Percentiles rank a stretch among this genome's conserved stretches.
Conservation (phyloP, 35 echinoderm and acorn worm genomes). For the Diadema setosum region DNA sequence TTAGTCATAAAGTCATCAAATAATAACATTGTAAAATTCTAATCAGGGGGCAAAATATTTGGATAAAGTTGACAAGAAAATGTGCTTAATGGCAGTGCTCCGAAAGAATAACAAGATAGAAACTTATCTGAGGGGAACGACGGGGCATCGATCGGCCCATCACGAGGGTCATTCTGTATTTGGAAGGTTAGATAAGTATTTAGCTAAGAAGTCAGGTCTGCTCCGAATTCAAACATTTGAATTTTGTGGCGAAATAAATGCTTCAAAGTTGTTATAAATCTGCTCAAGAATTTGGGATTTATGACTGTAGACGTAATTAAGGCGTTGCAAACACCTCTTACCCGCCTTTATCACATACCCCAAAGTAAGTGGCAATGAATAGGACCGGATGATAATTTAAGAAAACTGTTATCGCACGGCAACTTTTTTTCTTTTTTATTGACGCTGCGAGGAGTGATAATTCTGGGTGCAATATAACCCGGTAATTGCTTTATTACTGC, state of each 20-base stretch:
- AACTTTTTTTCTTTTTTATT: background rate
- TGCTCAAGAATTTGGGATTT: background rate
- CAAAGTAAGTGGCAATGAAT: too few relatives aligned
- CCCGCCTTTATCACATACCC: background rate
- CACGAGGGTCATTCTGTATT: background rate
- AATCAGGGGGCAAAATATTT: background rate
- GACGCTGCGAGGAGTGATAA: background rate
- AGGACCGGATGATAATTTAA: background rate
- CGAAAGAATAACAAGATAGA: background rate
- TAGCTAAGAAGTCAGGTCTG: background rate
- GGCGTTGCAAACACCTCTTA: background rate
- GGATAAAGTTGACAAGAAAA: background rate
- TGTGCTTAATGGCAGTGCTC: background rate
- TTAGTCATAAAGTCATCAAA: background rate
- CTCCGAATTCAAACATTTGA: background rate
- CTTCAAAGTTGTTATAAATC: background rate
- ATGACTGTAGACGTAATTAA: background rate
- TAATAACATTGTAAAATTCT: background rate
- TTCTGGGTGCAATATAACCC: background rate
- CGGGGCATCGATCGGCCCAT: too few relatives aligned
- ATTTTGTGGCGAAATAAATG: background rate
- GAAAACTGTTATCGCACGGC: background rate
- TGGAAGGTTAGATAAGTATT: background rate
- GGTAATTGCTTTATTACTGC: background rate
- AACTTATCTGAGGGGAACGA: background rate